Base-by-base conservation (phyloP, 2,113 vertebrate genomes). In the Otolemur garnettii region DNA sequence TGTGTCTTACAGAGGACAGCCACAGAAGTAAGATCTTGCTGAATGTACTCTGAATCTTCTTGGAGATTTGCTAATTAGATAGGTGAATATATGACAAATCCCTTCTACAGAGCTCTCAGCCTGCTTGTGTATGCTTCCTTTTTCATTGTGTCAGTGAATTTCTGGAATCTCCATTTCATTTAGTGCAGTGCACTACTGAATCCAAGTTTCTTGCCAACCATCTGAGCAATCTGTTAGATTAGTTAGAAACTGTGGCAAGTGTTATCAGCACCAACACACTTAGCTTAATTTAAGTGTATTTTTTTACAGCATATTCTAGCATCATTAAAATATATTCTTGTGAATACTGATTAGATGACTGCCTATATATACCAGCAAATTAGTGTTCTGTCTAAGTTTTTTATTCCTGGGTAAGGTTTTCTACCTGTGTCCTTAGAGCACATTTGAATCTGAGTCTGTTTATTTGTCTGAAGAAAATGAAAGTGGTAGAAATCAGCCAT, bases 261-360 rank as follows among this genome's bases (percentile, higher is more conserved):
- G 1, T 57, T 57, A 85, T 5, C 28, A 22, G 79, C 30, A 80
- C 38, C 79, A 84, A 74, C 68, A 68, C 4, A 74, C 21, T 80
- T 91, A 50, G 14, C 17, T 90, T 80, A 79, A 93, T 75, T 62
- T 84, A 80, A 91, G 69, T 74, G 14, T 42, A 68, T 87, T 90
- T 68, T 7, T 60, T 95, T 64, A 50, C 33, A 86, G 45, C 62
- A 91, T 84, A 64, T 84, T 91, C 9, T 30, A 77, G n/a, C 9
- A 91, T 22, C 19, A 75, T 75, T 85, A 81, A 81, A 88, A 81
- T 75, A 57, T 78, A 75, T 57, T 71, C 13, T 60, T 75, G 9
- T 71, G 18, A 26, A 66, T 8, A 69, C 30, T 74, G 87, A 57
- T 86, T 33, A 77, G 6, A 38, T 71, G 24, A 75, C 19, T 69